Evolutionary conservation across 1,140 invertebrate species (phyloP).

Genomic region (Drosophila pandora): DNA sequence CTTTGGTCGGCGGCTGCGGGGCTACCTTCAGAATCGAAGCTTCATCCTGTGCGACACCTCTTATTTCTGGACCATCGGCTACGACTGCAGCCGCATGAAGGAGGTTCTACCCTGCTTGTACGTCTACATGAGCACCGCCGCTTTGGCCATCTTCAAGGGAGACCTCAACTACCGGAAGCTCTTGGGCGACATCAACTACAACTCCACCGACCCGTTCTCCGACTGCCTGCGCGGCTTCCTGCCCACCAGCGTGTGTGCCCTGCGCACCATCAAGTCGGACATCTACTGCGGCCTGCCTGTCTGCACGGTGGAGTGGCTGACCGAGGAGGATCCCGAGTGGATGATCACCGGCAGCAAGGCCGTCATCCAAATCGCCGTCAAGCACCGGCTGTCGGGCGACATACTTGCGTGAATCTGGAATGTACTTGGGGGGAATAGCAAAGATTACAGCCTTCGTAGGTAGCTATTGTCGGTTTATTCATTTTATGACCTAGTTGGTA

Average conservation of each 20-base stretch:
- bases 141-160: slow-evolving; percentile 96
- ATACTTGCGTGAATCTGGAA: neutral
- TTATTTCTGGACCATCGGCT: slow-evolving; percentile 94
- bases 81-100: slow-evolving; percentile 91
- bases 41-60: slow-evolving; percentile 85
- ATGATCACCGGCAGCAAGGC: slow-evolving; percentile 94
- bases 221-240: slow-evolving; percentile 90
- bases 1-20: slow-evolving; percentile 85
- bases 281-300: slow-evolving; percentile 90
- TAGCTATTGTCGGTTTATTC: slow-evolving; percentile 58
- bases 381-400: slow-evolving; percentile 40
- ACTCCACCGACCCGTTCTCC: slow-evolving; percentile 88
- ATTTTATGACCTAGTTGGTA: slow-evolving; percentile 61
- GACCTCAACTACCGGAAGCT: slow-evolving; percentile 98
- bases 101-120: slow-evolving; percentile 88
- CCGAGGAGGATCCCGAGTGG: slow-evolving; percentile 88
- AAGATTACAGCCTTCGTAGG: slow-evolving; percentile 16
- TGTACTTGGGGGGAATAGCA: neutral
- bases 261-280: slow-evolving; percentile 96
- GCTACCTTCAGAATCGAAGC: slow-evolving; percentile 84
- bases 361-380: slow-evolving; percentile 66
- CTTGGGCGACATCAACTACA: slow-evolving; percentile 94
- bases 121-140: slow-evolving; percentile 87
- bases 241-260: slow-evolving; percentile 90
- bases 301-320: slow-evolving; percentile 86